phyloP scores from a whole-genome alignment of 2,113 vertebrate species.

The rabbit (Oryctolagus cuniculus) region mOryCun1.1 NC_091438.1:92737001-92737500 shows the following conservation, averaged over 20 bases:
- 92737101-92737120: constrained; percentile 67
- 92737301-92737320: too few relatives aligned
- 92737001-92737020: constrained; percentile 66
- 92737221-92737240: constrained; percentile 83
- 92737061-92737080: constrained; percentile 61
- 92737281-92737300: constrained; percentile 78
- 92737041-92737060: constrained; percentile 69
- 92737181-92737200: constrained; percentile 84
- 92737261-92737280: constrained; percentile 76
- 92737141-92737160: constrained; percentile 83
- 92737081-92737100: constrained; percentile 26
- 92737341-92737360: too few relatives aligned
- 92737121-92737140: constrained; percentile 85
- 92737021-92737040: constrained; percentile 63
- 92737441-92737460: too few relatives aligned
- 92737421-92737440: too few relatives aligned
- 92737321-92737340: too few relatives aligned
- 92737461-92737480: too few relatives aligned
- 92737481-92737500: too few relatives aligned
- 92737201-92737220: constrained; percentile 76
- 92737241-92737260: constrained; percentile 72
- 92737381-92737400: too few relatives aligned
- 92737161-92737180: constrained; percentile 81
- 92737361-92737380: too few relatives aligned
- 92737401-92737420: too few relatives aligned